Conservation (phyloP, 2,797 vertebrate genomes). For the Macropodus opercularis region DNA sequence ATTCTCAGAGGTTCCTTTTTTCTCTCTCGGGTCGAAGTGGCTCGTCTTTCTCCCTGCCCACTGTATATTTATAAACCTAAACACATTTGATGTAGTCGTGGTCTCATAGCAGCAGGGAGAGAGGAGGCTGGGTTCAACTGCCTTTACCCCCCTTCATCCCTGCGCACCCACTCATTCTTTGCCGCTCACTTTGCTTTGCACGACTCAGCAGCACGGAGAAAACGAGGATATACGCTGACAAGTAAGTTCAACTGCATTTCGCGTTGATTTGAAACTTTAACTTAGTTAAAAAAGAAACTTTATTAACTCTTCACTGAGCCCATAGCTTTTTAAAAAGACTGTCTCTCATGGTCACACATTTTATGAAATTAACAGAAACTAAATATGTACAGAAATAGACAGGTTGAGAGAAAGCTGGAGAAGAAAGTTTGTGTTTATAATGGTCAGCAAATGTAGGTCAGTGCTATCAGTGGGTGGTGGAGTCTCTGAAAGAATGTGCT, state of each 20-base stretch:
- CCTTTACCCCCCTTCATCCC: conserved; percentile 7
- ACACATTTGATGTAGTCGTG: conserved; percentile 79
- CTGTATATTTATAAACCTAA: conserved; percentile 85
- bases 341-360: too few relatives aligned
- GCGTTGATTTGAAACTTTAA: not conserved
- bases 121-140: conserved; percentile 54
- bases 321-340: too few relatives aligned
- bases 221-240: not conserved
- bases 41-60: conserved; percentile 60
- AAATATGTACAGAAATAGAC: too few relatives aligned
- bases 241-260: conserved; percentile 45
- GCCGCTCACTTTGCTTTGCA: conserved; percentile 32
- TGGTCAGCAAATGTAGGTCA: conserved; percentile 11
- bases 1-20: conserved; percentile 14
- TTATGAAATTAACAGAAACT: too few relatives aligned
- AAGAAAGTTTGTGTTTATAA: conserved; percentile 17
- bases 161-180: conserved; percentile 54
- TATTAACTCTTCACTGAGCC: not conserved
- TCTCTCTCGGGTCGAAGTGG: conserved; percentile 32
- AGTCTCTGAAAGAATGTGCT: conserved; percentile 56
- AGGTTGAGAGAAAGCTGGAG: too few relatives aligned
- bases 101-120: conserved; percentile 71
- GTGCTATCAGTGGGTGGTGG: conserved; percentile 22
- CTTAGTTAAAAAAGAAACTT: not conserved
- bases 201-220: conserved; percentile 14